Conservation (phyloP, 2,113 vertebrate species). For the Xiphophorus maculatus region DNA sequence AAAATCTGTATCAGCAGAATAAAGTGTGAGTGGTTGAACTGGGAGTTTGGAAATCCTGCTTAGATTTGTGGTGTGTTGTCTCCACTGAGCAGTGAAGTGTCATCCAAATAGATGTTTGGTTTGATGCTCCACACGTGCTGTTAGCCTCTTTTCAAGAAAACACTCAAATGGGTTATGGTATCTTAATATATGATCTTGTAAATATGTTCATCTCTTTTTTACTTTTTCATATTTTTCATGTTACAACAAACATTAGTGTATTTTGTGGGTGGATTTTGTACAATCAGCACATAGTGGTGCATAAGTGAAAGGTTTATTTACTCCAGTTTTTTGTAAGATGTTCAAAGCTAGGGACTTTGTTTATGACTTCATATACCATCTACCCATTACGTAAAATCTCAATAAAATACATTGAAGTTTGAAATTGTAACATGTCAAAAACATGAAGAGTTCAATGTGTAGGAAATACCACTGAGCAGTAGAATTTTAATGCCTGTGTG, state of each 20-base stretch:
- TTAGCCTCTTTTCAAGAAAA: background rate
- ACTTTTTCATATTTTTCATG: background rate
- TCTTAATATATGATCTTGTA: background rate
- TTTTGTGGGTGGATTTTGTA: background rate
- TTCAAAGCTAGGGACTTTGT: background rate
- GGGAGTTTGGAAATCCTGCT: conserved; percentile 18
- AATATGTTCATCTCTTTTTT: background rate
- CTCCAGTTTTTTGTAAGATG: background rate
- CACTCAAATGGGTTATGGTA: background rate
- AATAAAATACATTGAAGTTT: background rate
- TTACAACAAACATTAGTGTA: background rate
- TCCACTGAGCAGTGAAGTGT: conserved; percentile 13
- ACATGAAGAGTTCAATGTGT: background rate
- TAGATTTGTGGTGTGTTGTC: conserved; percentile 12
- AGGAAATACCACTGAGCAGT: background rate
- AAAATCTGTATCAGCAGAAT: conserved; percentile 27
- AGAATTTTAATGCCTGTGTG: background rate
- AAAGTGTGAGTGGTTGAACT: conserved; percentile 14
- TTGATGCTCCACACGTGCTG: background rate
- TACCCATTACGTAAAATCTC: background rate
- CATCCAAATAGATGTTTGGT: conserved; percentile 20
- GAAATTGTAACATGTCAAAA: background rate
- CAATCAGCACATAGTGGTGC: background rate
- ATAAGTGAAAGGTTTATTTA: background rate
- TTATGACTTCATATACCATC: background rate